Conservation (phyloP, 2,888 invertebrate genomes). For the Latrodectus hesperus region DNA sequence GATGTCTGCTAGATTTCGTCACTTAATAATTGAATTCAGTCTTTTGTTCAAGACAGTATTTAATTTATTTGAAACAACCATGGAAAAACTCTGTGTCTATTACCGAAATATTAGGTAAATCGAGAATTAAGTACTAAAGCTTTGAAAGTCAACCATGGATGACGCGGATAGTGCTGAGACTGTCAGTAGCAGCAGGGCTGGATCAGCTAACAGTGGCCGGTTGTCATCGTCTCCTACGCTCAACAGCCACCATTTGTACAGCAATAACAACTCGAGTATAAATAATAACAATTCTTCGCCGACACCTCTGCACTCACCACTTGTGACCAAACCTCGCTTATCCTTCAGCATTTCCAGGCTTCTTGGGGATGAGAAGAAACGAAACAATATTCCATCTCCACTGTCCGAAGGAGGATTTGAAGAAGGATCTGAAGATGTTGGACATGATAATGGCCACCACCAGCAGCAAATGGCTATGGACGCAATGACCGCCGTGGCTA, state of each 20-base stretch:
- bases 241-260: constrained; percentile 45
- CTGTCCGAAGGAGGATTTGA: constrained; percentile 44
- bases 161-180: constrained; percentile 59
- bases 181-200: constrained; percentile 59
- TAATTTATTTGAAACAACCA: too few relatives aligned
- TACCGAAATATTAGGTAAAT: too few relatives aligned
- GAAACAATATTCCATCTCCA: constrained; percentile 28
- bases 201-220: constrained; percentile 62
- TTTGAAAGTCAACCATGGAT: constrained; percentile 19
- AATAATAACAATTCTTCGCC: constrained; percentile 37
- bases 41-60: too few relatives aligned
- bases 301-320: constrained; percentile 36
- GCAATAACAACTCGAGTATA: constrained; percentile 17
- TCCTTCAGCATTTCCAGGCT: constrained; percentile 89
- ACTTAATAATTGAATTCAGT: too few relatives aligned
- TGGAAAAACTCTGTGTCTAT: too few relatives aligned
- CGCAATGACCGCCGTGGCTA: constrained; percentile 55
- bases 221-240: constrained; percentile 49
- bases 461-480: constrained; percentile 47
- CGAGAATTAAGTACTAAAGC: too few relatives aligned
- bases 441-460: constrained; percentile 37
- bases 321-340: constrained; percentile 73
- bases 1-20: too few relatives aligned
- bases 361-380: constrained; percentile 77
- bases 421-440: constrained; percentile 47